Conservation (phyloP, 1,140 invertebrate genomes). For the Plodia interpunctella region DNA sequence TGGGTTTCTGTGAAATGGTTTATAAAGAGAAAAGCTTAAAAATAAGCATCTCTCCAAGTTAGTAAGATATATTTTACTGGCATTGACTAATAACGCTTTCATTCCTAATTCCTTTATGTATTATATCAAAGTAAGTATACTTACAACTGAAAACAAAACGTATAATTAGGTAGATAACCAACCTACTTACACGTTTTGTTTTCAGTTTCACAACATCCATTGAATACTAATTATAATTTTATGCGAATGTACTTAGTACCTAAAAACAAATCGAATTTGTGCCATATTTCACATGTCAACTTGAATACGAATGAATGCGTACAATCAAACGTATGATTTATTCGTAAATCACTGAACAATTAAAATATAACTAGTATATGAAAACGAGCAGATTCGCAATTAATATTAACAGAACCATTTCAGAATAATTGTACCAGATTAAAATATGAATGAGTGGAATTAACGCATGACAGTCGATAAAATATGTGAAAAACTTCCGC, state of each 20-base stretch:
- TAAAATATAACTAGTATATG: constrained; percentile 5
- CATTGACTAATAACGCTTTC: background rate
- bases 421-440: background rate
- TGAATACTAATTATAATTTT: no score
- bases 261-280: no score
- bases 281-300: no score
- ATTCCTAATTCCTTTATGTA: background rate
- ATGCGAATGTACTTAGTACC: no score
- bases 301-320: background rate
- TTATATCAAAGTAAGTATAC: background rate
- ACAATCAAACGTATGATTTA: background rate
- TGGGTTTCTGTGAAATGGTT: background rate
- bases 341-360: background rate
- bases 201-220: no score
- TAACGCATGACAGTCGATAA: background rate
- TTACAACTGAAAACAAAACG: no score
- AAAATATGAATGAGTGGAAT: background rate
- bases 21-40: background rate
- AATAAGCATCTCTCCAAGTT: background rate
- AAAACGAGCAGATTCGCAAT: background rate
- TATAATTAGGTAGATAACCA: no score
- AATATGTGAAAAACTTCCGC: background rate
- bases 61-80: background rate
- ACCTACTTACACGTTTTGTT: no score
- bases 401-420: background rate